Conservation (phyloP, 2,888 invertebrate species). For the Apantesis nais region DNA sequence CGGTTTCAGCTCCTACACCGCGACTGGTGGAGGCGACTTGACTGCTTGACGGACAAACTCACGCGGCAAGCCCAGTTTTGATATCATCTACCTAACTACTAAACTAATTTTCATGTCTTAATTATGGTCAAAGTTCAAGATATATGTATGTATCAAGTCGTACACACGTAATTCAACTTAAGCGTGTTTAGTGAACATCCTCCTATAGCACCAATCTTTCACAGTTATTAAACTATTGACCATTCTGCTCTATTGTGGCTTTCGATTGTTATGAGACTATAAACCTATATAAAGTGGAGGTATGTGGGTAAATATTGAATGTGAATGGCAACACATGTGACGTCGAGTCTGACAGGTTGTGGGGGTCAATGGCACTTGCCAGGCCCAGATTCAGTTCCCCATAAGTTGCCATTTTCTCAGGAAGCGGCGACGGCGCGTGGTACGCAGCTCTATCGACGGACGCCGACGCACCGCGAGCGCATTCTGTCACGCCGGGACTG, state of each 20-base stretch:
- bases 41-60: conserved; percentile 48
- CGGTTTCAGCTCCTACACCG: conserved; percentile 70
- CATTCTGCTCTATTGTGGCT: conserved; percentile 62
- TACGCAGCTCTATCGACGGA: conserved; percentile 47
- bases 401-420: conserved; percentile 84
- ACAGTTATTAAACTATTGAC: conserved; percentile 59
- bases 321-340: conserved; percentile 76
- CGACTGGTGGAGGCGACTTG: conserved; percentile 42
- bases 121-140: not conserved
- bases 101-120: too few species aligned
- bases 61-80: conserved; percentile 28
- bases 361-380: conserved; percentile 78
- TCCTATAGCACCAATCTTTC: conserved; percentile 51
- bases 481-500: conserved; percentile 80
- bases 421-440: conserved; percentile 69
- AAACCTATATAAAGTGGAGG: conserved; percentile 65
- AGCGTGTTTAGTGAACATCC: conserved; percentile 38
- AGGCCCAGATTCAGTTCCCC: conserved; percentile 82
- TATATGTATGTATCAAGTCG: not conserved
- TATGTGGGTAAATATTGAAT: conserved; percentile 73
- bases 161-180: conserved; percentile 9
- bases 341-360: conserved; percentile 70
- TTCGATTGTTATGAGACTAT: conserved; percentile 66
- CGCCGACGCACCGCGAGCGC: conserved; percentile 59
- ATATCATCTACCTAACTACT: conserved; percentile 31